These are phyloP conservation scores for Meandrina meandrites DNA, from an alignment of 92 coral and sea anemone species.

Conservation along the genomic window DNA sequence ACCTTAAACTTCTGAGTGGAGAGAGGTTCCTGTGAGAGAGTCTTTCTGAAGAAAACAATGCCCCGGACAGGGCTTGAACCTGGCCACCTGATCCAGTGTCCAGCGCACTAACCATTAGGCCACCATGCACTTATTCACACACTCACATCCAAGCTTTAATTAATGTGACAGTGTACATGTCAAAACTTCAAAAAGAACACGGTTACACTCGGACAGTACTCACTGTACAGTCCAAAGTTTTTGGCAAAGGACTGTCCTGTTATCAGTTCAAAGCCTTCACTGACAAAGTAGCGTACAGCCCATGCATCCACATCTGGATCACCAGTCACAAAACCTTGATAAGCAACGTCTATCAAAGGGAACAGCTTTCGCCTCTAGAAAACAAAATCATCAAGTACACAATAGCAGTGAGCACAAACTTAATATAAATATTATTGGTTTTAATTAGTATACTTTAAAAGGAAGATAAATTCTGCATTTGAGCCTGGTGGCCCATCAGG, in stretches of 20 bases:
- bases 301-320: slow-evolving; percentile 88
- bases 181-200: neutral
- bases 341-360: slow-evolving; percentile 88
- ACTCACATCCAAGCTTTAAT: neutral
- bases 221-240: slow-evolving; percentile 96
- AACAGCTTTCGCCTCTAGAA: slow-evolving; percentile 66
- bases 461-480: no score
- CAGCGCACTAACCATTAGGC: neutral
- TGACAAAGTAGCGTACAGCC: slow-evolving; percentile 82
- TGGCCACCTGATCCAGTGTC: neutral
- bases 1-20: neutral
- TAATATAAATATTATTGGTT: neutral
- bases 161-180: neutral
- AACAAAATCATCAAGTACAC: neutral
- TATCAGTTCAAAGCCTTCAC: slow-evolving; percentile 75
- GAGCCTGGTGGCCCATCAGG: no score
- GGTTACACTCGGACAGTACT: slow-evolving; percentile 10
- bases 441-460: no score
- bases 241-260: slow-evolving; percentile 96
- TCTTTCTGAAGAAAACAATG: neutral
- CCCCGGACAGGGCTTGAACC: neutral
- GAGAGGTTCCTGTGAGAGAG: neutral
- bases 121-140: neutral
- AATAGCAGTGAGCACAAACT: neutral
- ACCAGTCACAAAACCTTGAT: slow-evolving; percentile 94